Conservation (phyloP, 2,797 vertebrate genomes). For the Hipposideros larvatus region DNA sequence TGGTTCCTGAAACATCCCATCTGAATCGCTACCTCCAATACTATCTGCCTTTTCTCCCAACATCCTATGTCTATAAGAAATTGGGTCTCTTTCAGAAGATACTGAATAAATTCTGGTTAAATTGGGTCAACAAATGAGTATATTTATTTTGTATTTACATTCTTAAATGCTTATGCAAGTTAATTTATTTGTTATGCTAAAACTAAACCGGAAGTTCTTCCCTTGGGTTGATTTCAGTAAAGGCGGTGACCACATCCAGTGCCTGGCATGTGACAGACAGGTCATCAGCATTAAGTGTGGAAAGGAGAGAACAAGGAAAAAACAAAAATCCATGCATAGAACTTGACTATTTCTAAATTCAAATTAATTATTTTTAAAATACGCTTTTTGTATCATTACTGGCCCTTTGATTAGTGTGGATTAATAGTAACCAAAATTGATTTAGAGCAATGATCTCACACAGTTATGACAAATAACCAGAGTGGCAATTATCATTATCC, state of each 20-base stretch:
- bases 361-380: conserved; percentile 1
- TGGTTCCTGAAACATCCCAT: neutral
- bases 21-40: neutral
- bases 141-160: conserved; percentile 46
- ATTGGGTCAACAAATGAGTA: neutral
- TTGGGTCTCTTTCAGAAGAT: neutral
- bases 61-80: neutral
- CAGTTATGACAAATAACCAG: conserved; percentile 18
- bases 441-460: conserved; percentile 6
- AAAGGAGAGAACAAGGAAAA: neutral
- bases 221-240: conserved; percentile 3
- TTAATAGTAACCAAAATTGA: conserved; percentile 3
- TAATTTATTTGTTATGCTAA: conserved; percentile 14
- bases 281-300: neutral
- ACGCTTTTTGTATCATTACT: neutral
- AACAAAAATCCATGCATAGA: neutral
- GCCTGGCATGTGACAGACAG: neutral
- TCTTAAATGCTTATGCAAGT: neutral
- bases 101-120: conserved; percentile 16
- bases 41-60: conserved; percentile 13
- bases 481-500: neutral
- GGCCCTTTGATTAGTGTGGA: neutral
- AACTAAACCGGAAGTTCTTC: neutral
- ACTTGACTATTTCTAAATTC: neutral
- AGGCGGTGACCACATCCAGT: neutral